Percentiles rank a stretch among this genome's conserved stretches.
phyloP scores from a whole-genome alignment of 2,113 vertebrate genomes.

The Sardina pilchardus region DNA sequence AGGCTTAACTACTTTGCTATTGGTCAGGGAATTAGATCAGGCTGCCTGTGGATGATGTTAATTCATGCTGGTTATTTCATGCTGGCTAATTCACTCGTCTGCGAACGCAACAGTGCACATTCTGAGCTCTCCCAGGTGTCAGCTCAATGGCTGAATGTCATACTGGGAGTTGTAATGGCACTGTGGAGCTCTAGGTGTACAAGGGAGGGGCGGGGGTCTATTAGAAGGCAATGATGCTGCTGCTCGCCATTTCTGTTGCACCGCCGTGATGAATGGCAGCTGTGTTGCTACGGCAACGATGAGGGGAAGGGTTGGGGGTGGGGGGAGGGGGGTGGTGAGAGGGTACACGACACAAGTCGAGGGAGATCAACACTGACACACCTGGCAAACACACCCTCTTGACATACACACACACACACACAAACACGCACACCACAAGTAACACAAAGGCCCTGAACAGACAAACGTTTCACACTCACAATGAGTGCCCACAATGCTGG shows the following conservation, averaged over 20 bases:
- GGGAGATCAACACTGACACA: constrained; percentile 42
- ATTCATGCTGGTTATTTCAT: background rate
- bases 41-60: too few relatives aligned
- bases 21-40: too few relatives aligned
- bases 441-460: background rate
- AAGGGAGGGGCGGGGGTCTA: constrained; percentile 7
- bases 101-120: background rate
- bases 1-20: background rate
- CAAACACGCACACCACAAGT: constrained; percentile 32
- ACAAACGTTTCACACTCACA: background rate
- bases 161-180: constrained; percentile 35
- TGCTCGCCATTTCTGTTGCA: background rate
- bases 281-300: constrained; percentile 56
- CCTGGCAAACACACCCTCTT: constrained; percentile 36
- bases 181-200: constrained; percentile 31
- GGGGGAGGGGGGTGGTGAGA: constrained; percentile 49
- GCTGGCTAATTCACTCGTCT: background rate
- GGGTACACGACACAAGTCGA: constrained; percentile 36
- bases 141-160: background rate
- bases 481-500: background rate
- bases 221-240: constrained; percentile 1
- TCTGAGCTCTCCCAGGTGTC: background rate
- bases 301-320: constrained; percentile 56
- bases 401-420: constrained; percentile 27
- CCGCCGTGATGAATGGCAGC: constrained; percentile 2